Conservation (phyloP, 2,113 vertebrate genomes). For the Phocoena sinus region DNA sequence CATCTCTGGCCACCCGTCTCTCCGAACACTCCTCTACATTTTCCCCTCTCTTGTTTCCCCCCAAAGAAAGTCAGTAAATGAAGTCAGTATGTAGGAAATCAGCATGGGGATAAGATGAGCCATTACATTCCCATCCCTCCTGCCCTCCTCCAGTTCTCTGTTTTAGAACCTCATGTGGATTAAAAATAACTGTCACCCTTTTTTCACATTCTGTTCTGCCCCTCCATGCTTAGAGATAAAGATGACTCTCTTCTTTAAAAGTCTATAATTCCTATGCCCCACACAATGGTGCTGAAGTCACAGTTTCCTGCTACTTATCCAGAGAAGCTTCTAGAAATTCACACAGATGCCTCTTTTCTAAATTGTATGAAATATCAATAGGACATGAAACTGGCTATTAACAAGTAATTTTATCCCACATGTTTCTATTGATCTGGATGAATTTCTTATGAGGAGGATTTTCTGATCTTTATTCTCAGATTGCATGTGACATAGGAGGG, state of each 20-base stretch:
- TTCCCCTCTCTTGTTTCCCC: background rate
- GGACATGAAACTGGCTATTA: background rate
- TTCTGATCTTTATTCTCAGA: background rate
- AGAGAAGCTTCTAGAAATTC: slow-evolving; percentile 3
- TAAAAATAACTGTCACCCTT: background rate
- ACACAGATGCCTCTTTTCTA: background rate
- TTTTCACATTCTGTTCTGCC: background rate
- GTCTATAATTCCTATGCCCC: background rate
- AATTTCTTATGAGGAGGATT: background rate
- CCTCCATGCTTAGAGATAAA: background rate
- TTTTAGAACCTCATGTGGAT: background rate
- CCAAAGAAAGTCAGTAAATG: background rate
- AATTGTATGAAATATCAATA: background rate
- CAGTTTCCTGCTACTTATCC: background rate
- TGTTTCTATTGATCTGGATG: background rate
- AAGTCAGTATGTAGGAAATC: background rate
- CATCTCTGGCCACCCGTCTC: background rate
- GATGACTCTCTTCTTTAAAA: background rate
- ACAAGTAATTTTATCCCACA: background rate
- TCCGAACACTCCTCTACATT: background rate
- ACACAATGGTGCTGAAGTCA: background rate
- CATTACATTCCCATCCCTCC: background rate
- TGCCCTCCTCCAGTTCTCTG: background rate
- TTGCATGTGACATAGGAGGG: background rate
- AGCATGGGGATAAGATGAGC: background rate